Percentiles rank a stretch among this genome's conserved stretches.
These are phyloP conservation scores for Borostomias antarcticus DNA, from an alignment of 2,797 vertebrate species.

Conservation along the genomic window DNA sequence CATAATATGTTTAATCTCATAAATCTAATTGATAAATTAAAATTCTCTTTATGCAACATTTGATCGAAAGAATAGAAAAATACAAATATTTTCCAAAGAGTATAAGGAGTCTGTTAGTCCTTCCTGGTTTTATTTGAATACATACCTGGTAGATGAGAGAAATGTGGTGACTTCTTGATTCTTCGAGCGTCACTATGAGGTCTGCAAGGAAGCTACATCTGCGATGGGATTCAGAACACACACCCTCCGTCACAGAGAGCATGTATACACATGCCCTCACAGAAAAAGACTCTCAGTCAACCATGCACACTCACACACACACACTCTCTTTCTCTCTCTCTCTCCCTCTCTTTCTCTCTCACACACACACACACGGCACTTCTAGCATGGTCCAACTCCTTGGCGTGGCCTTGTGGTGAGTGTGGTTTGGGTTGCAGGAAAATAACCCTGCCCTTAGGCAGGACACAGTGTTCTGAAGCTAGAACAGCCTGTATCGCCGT, in stretches of 20 bases:
- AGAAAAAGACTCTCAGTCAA: too few species aligned
- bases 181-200: not conserved
- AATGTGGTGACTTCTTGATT: not conserved
- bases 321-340: not conserved
- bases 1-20: too few species aligned
- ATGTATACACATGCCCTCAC: slow-evolving; percentile 3
- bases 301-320: too few species aligned
- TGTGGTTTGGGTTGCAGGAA: slow-evolving; percentile 27
- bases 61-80: not conserved
- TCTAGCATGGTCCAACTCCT: too few species aligned
- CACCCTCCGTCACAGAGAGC: slow-evolving; percentile 18
- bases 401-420: not conserved
- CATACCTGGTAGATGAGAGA: not conserved
- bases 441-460: slow-evolving; percentile 25
- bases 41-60: not conserved
- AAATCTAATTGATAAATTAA: too few species aligned
- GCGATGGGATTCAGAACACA: slow-evolving; percentile 8
- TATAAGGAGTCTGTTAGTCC: too few species aligned
- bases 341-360: not conserved
- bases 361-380: not conserved
- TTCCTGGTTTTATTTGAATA: too few species aligned
- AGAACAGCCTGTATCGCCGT: not conserved
- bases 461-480: slow-evolving; percentile 12
- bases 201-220: not conserved
- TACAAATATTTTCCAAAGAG: not conserved